These are phyloP conservation scores for Dreissena rostriformis DNA, from an alignment of 1,140 invertebrate genomes.

Conservation along the genomic window DNA sequence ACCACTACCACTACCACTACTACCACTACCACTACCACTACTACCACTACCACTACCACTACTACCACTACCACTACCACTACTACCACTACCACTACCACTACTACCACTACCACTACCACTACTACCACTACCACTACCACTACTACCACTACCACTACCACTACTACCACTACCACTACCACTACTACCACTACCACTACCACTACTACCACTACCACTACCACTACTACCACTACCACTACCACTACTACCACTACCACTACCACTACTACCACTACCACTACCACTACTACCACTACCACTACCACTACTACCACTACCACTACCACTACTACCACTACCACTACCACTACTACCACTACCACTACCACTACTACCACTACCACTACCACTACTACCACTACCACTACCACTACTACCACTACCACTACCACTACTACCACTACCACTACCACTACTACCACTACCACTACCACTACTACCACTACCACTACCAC, in stretches of 20 bases:
- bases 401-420: background rate
- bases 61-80: background rate
- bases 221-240: background rate
- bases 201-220: background rate
- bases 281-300: background rate
- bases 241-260: background rate
- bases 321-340: background rate
- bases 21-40: background rate
- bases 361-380: slow-evolving; percentile 1
- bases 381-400: background rate
- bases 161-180: background rate
- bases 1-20: background rate
- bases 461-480: background rate
- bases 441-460: background rate
- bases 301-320: background rate
- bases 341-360: background rate
- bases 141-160: background rate
- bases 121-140: background rate
- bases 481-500: background rate
- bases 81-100: background rate
- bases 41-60: background rate
- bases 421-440: background rate
- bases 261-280: background rate
- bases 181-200: background rate
- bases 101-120: background rate